A percentile compares a stretch with the other conserved stretches of the same genome.
phyloP scores from a whole-genome alignment of 2,888 invertebrate genomes.

The Trissolcus japonicus region DNA sequence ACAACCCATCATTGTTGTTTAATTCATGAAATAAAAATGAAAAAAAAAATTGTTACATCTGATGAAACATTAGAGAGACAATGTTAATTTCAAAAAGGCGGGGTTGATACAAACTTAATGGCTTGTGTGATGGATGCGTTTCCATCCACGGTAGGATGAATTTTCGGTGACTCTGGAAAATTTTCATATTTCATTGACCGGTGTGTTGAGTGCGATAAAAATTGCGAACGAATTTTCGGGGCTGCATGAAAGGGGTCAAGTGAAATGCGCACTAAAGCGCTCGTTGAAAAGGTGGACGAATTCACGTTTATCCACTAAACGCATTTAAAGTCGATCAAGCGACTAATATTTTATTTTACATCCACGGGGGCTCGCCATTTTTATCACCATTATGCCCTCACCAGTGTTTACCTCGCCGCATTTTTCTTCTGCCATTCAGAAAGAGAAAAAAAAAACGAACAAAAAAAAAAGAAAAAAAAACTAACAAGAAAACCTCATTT shows the following conservation, averaged over 20 bases:
- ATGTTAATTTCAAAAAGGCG: not conserved
- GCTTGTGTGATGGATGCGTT: constrained; percentile 17
- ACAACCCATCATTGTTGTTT: no score
- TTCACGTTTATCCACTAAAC: not conserved
- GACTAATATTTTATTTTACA: constrained; percentile 3
- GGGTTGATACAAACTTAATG: constrained; percentile 17
- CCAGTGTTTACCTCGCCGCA: no score
- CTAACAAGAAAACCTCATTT: no score
- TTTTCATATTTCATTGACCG: constrained; percentile 26
- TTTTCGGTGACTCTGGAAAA: constrained; percentile 13
- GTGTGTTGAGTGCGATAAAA: not conserved
- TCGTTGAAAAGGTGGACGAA: not conserved
- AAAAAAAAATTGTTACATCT: not conserved
- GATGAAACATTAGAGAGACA: not conserved
- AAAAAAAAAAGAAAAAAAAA: no score
- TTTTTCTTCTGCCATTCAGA: no score
- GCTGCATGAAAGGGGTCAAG: not conserved
- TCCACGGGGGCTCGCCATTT: no score
- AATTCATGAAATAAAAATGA: not conserved
- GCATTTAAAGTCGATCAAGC: no score
- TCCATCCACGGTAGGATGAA: constrained; percentile 1
- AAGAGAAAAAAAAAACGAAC: no score
- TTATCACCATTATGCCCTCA: no score
- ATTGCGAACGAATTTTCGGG: no score
- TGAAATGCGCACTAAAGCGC: constrained; percentile 1